Conservation (phyloP, 2,113 vertebrate genomes). For the Phaetusa simplex region DNA sequence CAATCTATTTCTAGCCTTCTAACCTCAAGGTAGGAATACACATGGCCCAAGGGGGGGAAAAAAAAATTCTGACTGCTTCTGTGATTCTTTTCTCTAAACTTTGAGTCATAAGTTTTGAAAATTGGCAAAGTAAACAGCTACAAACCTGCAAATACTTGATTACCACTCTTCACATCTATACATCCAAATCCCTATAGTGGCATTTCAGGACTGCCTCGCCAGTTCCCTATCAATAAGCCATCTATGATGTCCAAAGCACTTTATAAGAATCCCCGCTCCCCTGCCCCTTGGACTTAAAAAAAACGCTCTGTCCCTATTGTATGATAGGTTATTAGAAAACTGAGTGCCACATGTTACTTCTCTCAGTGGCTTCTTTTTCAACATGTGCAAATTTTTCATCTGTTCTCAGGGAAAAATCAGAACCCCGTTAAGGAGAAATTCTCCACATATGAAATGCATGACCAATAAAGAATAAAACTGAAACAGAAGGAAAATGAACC, state of each 20-base stretch:
- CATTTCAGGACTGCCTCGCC: not conserved
- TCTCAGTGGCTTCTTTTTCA: not conserved
- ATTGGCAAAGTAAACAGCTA: not conserved
- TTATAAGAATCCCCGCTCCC: not conserved
- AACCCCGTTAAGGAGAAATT: not conserved
- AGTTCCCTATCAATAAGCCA: not conserved
- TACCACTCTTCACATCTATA: not conserved
- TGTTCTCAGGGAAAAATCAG: not conserved
- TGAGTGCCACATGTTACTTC: not conserved
- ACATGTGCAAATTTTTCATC: not conserved
- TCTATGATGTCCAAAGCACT: not conserved
- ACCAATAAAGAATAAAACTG: not conserved
- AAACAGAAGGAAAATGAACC: not conserved
- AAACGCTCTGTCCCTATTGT: not conserved
- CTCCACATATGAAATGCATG: not conserved
- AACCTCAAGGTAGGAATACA: not conserved
- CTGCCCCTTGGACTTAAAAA: not conserved
- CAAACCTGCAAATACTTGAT: not conserved
- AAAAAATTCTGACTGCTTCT: not conserved
- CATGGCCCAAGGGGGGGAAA: not conserved
- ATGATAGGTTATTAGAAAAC: not conserved
- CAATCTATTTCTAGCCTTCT: not conserved
- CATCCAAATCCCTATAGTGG: not conserved
- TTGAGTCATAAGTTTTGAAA: not conserved
- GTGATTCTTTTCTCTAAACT: not conserved